Evolutionary conservation across 2,797 vertebrate species (phyloP), one percentile per base, ranked within the genome.

Genomic region (Uromys caudimaculatus): DNA sequence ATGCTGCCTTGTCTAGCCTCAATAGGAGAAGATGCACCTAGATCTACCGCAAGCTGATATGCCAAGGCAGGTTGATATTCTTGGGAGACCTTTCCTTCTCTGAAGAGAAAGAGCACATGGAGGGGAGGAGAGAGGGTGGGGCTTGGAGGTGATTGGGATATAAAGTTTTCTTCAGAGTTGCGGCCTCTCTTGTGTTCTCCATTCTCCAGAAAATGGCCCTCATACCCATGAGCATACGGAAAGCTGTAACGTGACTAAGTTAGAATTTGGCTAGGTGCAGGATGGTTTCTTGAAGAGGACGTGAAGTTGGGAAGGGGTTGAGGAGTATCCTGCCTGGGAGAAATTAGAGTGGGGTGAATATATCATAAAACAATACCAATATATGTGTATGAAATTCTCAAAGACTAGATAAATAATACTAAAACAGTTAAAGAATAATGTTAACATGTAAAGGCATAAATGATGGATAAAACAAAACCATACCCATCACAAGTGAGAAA

Each of bases 401-500:
- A 69, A 71, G 47, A 17, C 16, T 38, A 38, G 35, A 54, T 71
- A 69, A 38, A 24, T n/a, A 54, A 69, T 4, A 50, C 32, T 85
- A 35, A 47, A 67, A n/a, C 14, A 5, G 35, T 38, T 23, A 86
- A 69, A 69, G 32, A 71, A 38, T 54, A 71, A 38, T 29, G 23
- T 71, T 71, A 41, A 54, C 27, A 23, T 41, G 16, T 71, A 56
- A 71, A 71, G 67, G 24, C 9, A 6, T 21, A 29, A 10, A 17
- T 19, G 21, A 38, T 87, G 47, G 5, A 6, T 69, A 71, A 38
- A 38, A 24, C 35, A 79, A 76, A 75, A 14, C 12, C 13, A 3
- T 24, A 29, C 3, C 17, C 17, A 47, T 77, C n/a, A 2, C 67
- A 71, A 1, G 1, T 0, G 19, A 9, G 41, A 47, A 21, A 29